A percentile compares a stretch with the other conserved stretches of the same genome.
Evolutionary conservation across 1,140 invertebrate genomes (phyloP).

Genomic region (Aplysia californica): DNA sequence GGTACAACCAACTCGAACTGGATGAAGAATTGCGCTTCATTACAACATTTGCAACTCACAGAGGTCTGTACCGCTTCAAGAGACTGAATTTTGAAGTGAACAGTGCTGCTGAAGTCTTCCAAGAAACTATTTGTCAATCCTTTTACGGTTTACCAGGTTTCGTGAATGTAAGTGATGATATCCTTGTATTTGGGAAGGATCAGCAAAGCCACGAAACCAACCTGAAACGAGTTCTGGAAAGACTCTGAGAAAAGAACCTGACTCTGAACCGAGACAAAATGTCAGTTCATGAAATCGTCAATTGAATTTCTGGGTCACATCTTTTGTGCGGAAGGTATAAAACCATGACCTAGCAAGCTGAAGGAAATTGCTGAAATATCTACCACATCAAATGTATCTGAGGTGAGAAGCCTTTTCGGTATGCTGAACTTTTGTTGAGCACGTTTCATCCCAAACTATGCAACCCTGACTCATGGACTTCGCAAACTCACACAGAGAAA

Average conservation of each 20-base stretch:
- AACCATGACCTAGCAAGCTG: conserved; percentile 32
- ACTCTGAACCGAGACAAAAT: background rate
- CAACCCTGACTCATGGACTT: conserved; percentile 27
- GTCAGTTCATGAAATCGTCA: conserved; percentile 7
- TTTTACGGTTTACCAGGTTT: conserved; percentile 25
- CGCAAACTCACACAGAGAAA: conserved; percentile 24
- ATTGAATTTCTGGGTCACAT: conserved; percentile 44
- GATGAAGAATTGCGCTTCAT: conserved; percentile 25
- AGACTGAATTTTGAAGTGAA: conserved; percentile 36
- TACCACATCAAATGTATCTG: conserved; percentile 20
- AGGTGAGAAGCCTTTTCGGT: conserved; percentile 43
- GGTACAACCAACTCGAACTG: conserved; percentile 41
- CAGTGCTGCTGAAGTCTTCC: conserved; percentile 41
- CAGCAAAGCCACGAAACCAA: conserved; percentile 40
- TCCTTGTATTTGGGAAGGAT: conserved; percentile 31
- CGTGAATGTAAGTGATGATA: conserved; percentile 43
- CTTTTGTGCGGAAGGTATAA: conserved; percentile 33
- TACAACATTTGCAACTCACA: conserved; percentile 33
- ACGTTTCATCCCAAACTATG: conserved; percentile 31
- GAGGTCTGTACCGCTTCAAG: conserved; percentile 36
- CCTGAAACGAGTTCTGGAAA: conserved; percentile 36
- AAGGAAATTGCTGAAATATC: conserved; percentile 19
- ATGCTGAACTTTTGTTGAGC: conserved; percentile 36
- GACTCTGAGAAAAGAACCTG: background rate
- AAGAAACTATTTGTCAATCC: conserved; percentile 23